These are phyloP conservation scores for Syrista parreyssii DNA, from an alignment of 2,888 invertebrate genomes.

Conservation along the genomic window DNA sequence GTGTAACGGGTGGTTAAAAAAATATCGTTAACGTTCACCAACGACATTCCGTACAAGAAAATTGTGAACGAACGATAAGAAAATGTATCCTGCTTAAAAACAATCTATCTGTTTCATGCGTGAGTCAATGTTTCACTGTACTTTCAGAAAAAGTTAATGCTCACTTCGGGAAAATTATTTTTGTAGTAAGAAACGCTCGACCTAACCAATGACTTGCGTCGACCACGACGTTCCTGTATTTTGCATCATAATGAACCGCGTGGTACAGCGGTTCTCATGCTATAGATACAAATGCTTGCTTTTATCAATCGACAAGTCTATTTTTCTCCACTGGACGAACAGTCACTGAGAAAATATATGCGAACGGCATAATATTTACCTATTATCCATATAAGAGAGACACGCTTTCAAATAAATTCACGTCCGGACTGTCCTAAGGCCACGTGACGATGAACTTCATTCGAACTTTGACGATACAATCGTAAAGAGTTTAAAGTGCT, in stretches of 20 bases:
- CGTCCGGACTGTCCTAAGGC: not conserved
- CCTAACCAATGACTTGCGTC: constrained; percentile 43
- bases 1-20: not conserved
- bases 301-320: not conserved
- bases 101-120: not conserved
- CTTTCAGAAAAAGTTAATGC: not conserved
- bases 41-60: not conserved
- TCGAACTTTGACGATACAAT: not conserved
- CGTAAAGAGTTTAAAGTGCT: not conserved
- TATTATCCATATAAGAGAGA: not conserved
- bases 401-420: not conserved
- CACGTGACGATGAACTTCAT: not conserved
- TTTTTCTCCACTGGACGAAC: not conserved
- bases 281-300: not conserved
- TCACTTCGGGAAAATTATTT: not conserved
- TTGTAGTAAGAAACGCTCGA: not conserved
- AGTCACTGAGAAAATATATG: not conserved
- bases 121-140: not conserved
- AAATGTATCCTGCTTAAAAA: not conserved
- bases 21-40: not conserved
- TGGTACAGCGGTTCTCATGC: not conserved
- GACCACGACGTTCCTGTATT: constrained; percentile 26
- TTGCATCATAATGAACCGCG: constrained; percentile 40
- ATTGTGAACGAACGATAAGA: not conserved
- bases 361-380: not conserved